These are phyloP conservation scores for Pegoplata infirma DNA, from an alignment of 2,888 invertebrate species.

Conservation along the genomic window DNA sequence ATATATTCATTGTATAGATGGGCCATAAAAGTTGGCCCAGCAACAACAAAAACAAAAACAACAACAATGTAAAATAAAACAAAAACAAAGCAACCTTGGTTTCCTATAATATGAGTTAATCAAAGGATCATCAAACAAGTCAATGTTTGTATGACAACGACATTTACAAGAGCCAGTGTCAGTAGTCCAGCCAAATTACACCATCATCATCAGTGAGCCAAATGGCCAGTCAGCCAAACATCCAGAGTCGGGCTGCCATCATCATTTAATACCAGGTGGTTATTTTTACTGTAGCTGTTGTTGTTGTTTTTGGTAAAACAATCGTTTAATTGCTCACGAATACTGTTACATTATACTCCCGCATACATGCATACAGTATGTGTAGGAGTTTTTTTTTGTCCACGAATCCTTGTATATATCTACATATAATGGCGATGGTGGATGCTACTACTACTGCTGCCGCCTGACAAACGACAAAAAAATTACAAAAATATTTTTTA, in stretches of 20 bases:
- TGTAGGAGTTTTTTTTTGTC: background rate
- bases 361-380: background rate
- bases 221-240: background rate
- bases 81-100: slow-evolving; percentile 22
- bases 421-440: too few relatives aligned
- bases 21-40: background rate
- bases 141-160: slow-evolving; percentile 12
- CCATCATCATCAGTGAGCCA: too few relatives aligned
- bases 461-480: background rate
- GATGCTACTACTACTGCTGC: background rate
- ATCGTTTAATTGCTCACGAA: slow-evolving; percentile 42
- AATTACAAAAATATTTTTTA: background rate
- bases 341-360: background rate
- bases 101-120: slow-evolving; percentile 45
- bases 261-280: slow-evolving; percentile 36
- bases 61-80: background rate
- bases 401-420: too few relatives aligned
- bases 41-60: background rate
- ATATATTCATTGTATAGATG: background rate
- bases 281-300: background rate
- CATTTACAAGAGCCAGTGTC: background rate
- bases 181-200: background rate
- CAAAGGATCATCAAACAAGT: slow-evolving; percentile 30
- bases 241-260: background rate
- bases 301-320: slow-evolving; percentile 50